Conservation (phyloP, 2,888 invertebrate species). For the Perdita meconis region DNA sequence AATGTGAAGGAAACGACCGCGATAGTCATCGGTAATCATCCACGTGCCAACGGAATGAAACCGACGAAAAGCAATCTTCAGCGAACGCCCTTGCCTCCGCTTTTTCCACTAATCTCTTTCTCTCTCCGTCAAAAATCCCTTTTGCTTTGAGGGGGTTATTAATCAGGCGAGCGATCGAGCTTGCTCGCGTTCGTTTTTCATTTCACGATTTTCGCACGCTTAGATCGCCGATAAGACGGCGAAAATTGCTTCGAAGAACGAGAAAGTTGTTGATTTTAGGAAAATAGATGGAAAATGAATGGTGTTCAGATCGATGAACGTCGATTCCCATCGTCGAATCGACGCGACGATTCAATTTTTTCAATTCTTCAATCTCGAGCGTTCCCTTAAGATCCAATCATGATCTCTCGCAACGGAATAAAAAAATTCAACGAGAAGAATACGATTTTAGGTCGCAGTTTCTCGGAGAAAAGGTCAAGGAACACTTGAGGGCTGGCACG, state of each 20-base stretch:
- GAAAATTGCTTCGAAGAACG: background rate
- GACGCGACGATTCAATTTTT: background rate
- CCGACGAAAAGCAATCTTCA: conserved; percentile 24
- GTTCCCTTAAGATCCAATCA: background rate
- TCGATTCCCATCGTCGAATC: background rate
- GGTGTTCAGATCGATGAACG: background rate
- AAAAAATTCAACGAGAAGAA: conserved; percentile 5
- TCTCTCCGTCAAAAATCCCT: background rate
- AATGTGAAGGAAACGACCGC: conserved; percentile 36
- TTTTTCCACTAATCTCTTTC: background rate
- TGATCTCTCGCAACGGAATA: background rate
- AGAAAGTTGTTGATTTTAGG: background rate
- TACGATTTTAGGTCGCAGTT: conserved; percentile 6
- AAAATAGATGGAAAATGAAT: no score
- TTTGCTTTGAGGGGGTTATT: conserved; percentile 61
- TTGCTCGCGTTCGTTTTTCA: conserved; percentile 21
- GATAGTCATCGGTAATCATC: conserved; percentile 40
- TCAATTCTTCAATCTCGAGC: no score
- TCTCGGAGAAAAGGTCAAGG: conserved; percentile 4
- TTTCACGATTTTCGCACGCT: background rate
- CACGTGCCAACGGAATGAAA: conserved; percentile 16
- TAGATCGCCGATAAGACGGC: background rate
- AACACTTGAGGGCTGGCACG: background rate
- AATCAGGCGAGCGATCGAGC: conserved; percentile 69
- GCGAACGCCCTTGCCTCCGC: background rate